phyloP scores from a whole-genome alignment of 2,888 invertebrate genomes.

The Caenorhabditis sp. region DNA sequence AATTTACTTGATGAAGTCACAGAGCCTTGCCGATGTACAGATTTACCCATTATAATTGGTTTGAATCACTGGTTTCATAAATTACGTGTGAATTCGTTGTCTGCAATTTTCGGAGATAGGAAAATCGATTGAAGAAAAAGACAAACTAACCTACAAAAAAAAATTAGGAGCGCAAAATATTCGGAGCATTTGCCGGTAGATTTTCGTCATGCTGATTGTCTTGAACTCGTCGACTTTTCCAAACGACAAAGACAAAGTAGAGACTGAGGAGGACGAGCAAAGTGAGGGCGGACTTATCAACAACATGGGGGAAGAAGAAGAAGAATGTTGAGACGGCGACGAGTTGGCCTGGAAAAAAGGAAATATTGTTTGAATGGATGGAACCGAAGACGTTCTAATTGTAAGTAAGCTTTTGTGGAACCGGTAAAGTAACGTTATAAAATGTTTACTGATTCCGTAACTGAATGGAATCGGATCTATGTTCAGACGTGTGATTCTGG shows the following conservation, averaged over 20 bases:
- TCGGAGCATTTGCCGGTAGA: neutral
- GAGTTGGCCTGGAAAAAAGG: constrained; percentile 43
- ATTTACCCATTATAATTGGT: neutral
- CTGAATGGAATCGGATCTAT: too few relatives aligned
- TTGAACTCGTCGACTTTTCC: neutral
- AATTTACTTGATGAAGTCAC: neutral
- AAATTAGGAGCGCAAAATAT: neutral
- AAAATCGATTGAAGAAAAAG: too few relatives aligned
- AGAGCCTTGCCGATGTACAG: neutral
- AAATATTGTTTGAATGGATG: too few relatives aligned
- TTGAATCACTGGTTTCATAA: too few relatives aligned
- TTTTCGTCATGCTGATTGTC: neutral
- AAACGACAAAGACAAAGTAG: constrained; percentile 47
- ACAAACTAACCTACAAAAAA: too few relatives aligned
- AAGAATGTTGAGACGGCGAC: constrained; percentile 37
- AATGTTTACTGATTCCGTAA: too few relatives aligned
- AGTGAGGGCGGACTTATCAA: constrained; percentile 36
- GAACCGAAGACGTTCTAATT: too few relatives aligned
- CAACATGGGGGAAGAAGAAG: constrained; percentile 40
- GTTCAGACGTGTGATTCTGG: too few relatives aligned
- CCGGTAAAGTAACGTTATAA: too few relatives aligned
- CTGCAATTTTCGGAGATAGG: too few relatives aligned
- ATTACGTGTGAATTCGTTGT: too few relatives aligned
- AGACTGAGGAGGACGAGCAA: constrained; percentile 32
- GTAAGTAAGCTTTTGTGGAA: too few relatives aligned